These are phyloP conservation scores for Euleptes europaea DNA, from an alignment of 2,113 vertebrate genomes.

Conservation along the genomic window DNA sequence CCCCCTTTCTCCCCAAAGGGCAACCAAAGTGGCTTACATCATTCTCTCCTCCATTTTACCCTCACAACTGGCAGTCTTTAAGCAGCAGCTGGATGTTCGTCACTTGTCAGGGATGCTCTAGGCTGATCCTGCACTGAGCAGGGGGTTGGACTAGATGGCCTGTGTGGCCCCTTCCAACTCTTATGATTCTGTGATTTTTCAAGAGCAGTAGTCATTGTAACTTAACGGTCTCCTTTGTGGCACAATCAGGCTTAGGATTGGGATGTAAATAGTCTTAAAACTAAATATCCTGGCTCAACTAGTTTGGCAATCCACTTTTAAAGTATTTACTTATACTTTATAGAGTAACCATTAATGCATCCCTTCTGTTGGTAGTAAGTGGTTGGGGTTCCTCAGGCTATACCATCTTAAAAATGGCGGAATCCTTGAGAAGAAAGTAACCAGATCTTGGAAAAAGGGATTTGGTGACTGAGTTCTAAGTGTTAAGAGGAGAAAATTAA, in stretches of 20 bases:
- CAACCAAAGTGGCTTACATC: no score
- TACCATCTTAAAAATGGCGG: not conserved
- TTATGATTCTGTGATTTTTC: not conserved
- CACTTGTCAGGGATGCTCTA: no score
- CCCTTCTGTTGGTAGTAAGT: not conserved
- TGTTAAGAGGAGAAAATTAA: not conserved
- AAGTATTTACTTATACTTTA: not conserved
- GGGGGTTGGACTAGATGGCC: no score
- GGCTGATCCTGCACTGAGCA: no score
- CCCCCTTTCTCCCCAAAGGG: no score
- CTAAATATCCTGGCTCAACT: not conserved
- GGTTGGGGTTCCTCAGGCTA: not conserved
- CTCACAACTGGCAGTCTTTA: no score
- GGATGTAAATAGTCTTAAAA: not conserved
- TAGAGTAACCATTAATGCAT: not conserved
- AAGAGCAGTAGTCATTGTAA: not conserved
- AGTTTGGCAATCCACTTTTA: not conserved
- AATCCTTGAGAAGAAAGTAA: no score
- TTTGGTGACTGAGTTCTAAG: not conserved
- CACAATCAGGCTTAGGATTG: not conserved
- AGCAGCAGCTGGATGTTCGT: no score
- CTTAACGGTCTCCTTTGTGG: no score
- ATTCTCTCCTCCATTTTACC: no score
- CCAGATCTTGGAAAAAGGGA: not conserved
- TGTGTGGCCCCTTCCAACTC: no score